Base-by-base conservation (phyloP, 2,797 vertebrate species). In the Hoplostethus atlanticus region DNA sequence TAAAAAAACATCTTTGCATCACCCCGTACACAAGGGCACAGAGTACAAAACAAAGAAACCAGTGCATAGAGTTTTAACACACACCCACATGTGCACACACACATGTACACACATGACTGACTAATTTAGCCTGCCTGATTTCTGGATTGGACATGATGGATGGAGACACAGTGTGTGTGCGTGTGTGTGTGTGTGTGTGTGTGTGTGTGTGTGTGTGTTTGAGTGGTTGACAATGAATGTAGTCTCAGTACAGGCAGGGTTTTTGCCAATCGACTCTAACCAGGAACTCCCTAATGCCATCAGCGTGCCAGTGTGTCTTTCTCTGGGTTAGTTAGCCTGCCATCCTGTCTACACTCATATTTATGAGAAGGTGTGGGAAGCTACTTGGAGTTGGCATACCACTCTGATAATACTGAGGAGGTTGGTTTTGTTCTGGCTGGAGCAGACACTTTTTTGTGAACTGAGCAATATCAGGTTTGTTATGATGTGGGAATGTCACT, bases 111-210 rank as follows among this genome's bases (percentile, higher is more conserved):
- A 25, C 46, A 16, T 15, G n/a, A n/a, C 77, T 62, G 53, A 79
- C 76, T 84, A 56, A 76, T 86, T 86, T 80, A 83, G 31, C 60
- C 60, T 54, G 51, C 38, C 61, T 44, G 31, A 51, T 71, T 73
- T 67, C 71, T 80, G 63, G 51, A 81, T 68, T 63, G 64, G 77
- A 77, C 73, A 51, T 84, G 78, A 88, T 80, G 51, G 53, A 89
- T 70, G 57, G 52, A 73, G 62, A 79, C 80, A 68, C 62, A 44
- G 59, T 53, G 17, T 42, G 12, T 48, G 7, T 57, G 9, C 16
- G 47, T 48, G 59, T 15, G n/a, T 21, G 51, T 9, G 67, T 7
- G 13, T 31, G 57, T 28, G 28, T 28, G 28, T 28, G 28, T 28
- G 28, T 28, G 28, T 28, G 28, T 28, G 28, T 28, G 28, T 28